Percentiles rank a stretch among this genome's conserved stretches.
Evolutionary conservation across 2,797 vertebrate genomes (phyloP).

Genomic region (Chelon auratus): DNA sequence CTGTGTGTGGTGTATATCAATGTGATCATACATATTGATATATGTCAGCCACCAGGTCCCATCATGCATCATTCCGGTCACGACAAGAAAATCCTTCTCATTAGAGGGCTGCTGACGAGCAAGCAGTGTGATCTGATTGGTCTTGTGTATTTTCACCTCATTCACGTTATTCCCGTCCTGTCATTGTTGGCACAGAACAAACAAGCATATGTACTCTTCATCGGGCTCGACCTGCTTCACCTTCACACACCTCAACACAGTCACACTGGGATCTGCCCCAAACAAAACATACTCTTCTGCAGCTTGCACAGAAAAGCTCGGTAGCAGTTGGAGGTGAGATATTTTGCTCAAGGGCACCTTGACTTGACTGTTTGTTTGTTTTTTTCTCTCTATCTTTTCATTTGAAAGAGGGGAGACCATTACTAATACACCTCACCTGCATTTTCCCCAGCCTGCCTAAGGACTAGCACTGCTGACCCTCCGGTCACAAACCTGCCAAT

Average conservation of each 20-base stretch:
- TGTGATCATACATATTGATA: conserved; percentile 49
- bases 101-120: conserved; percentile 46
- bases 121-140: conserved; percentile 10
- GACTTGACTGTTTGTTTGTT: conserved; percentile 25
- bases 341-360: conserved; percentile 70
- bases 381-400: neutral
- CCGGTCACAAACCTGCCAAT: conserved; percentile 31
- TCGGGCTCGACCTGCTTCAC: conserved; percentile 41
- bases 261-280: conserved; percentile 43
- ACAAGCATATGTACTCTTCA: conserved; percentile 11
- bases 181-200: conserved; percentile 23
- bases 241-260: conserved; percentile 35
- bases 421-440: conserved; percentile 23
- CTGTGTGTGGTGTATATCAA: conserved; percentile 49
- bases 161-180: neutral
- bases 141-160: conserved; percentile 16
- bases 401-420: conserved; percentile 12
- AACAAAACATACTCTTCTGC: conserved; percentile 44
- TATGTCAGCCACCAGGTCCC: conserved; percentile 46
- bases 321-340: conserved; percentile 52
- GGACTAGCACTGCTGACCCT: conserved; percentile 30
- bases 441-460: conserved; percentile 7
- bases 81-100: conserved; percentile 30
- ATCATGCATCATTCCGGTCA: conserved; percentile 53
- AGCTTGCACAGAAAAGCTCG: conserved; percentile 40